These are phyloP conservation scores for Pseudococcus viburni DNA, from an alignment of 2,888 invertebrate genomes.

Conservation along the genomic window DNA sequence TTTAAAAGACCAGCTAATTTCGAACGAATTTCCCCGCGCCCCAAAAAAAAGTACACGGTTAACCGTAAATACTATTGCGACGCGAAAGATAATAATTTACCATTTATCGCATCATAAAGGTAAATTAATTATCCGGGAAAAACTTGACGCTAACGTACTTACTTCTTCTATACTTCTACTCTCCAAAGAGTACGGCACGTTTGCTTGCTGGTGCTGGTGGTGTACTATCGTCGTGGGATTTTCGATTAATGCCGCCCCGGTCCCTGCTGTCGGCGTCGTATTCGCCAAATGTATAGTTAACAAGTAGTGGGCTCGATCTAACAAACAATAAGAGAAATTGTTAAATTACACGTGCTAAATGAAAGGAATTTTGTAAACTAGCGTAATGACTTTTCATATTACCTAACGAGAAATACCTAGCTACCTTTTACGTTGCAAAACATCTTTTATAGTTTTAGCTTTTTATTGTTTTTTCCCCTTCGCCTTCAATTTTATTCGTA, in stretches of 20 bases:
- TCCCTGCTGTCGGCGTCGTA: neutral
- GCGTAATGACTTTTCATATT: slow-evolving; percentile 46
- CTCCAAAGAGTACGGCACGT: slow-evolving; percentile 25
- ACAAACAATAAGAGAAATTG: slow-evolving; percentile 54
- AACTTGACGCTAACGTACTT: slow-evolving; percentile 19
- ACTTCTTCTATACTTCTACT: slow-evolving; percentile 33
- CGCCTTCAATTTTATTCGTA: neutral
- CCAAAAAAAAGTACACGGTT: slow-evolving; percentile 4
- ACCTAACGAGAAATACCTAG: no score
- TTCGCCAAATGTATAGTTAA: slow-evolving; percentile 48
- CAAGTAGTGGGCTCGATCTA: slow-evolving; percentile 48
- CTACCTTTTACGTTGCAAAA: slow-evolving; percentile 32
- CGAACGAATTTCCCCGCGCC: neutral
- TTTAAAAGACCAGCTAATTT: slow-evolving; percentile 18
- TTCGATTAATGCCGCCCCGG: neutral
- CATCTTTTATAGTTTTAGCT: slow-evolving; percentile 40
- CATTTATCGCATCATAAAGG: slow-evolving; percentile 48
- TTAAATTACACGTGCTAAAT: slow-evolving; percentile 56
- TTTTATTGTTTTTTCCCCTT: slow-evolving; percentile 39
- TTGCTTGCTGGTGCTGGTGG: neutral
- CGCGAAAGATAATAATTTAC: slow-evolving; percentile 26
- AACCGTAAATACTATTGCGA: slow-evolving; percentile 6
- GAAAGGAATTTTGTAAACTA: slow-evolving; percentile 39
- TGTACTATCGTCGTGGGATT: slow-evolving; percentile 43
- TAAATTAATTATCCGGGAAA: slow-evolving; percentile 51